Evolutionary conservation across 2,797 vertebrate genomes (phyloP).

Genomic region (Lacerta bilineata): DNA sequence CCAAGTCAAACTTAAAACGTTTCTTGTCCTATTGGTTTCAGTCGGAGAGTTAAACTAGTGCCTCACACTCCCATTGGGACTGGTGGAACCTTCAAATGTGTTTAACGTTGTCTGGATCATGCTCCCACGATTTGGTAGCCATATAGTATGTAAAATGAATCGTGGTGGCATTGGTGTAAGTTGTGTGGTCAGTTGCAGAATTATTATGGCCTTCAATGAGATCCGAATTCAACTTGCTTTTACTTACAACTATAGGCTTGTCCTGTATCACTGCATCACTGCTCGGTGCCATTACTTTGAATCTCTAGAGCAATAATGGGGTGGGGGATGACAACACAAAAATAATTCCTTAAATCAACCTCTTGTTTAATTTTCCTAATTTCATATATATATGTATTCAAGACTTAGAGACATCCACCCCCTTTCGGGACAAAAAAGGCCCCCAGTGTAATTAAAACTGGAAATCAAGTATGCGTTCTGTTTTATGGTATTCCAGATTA

Average conservation of each 20-base stretch:
- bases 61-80: neutral
- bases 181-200: neutral
- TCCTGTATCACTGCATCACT: too few species aligned
- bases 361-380: neutral
- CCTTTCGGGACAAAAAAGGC: conserved; percentile 55
- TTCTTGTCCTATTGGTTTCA: neutral
- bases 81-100: neutral
- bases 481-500: conserved; percentile 77
- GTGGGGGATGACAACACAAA: neutral
- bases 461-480: conserved; percentile 72
- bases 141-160: neutral
- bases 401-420: neutral
- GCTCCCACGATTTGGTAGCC: neutral
- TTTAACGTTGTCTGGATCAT: neutral
- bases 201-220: neutral
- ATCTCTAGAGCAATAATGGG: neutral
- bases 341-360: neutral
- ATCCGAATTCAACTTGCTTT: too few species aligned
- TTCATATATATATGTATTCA: neutral
- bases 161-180: neutral
- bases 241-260: too few species aligned
- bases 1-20: neutral
- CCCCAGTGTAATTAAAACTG: conserved; percentile 64
- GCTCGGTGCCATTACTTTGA: neutral
- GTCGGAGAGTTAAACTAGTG: neutral